Conservation (phyloP, 1,140 invertebrate genomes). For the Drosophila kurseongensis region DNA sequence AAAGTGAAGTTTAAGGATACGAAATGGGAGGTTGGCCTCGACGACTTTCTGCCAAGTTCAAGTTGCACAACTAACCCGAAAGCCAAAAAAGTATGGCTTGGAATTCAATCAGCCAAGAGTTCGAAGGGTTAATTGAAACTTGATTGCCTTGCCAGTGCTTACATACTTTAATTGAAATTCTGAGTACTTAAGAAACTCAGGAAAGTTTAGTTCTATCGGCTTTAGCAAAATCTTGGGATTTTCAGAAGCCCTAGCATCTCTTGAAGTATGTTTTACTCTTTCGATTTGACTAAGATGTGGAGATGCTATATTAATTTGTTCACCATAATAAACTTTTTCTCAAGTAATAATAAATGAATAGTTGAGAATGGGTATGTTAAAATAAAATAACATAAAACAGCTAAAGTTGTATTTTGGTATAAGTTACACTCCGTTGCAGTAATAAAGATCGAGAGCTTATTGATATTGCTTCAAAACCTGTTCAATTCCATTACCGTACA, state of each 20-base stretch:
- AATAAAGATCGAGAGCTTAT: constrained; percentile 11
- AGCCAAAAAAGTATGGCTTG: constrained; percentile 22
- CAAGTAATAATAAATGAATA: too few species aligned
- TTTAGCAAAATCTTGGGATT: too few species aligned
- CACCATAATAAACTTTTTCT: too few species aligned
- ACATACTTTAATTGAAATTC: constrained; percentile 43
- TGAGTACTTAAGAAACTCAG: constrained; percentile 8
- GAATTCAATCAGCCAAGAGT: constrained; percentile 53
- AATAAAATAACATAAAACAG: too few species aligned
- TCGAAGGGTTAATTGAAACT: constrained; percentile 50
- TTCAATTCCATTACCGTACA: constrained; percentile 37
- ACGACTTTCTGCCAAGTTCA: constrained; percentile 41
- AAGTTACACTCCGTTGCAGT: not conserved
- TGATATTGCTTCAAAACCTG: constrained; percentile 7
- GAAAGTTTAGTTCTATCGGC: constrained; percentile 8
- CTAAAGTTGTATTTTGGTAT: not conserved
- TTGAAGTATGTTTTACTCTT: too few species aligned
- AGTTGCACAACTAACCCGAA: constrained; percentile 14
- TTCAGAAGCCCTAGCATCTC: too few species aligned
- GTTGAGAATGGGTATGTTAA: too few species aligned
- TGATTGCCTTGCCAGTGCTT: constrained; percentile 19
- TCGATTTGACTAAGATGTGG: too few species aligned
- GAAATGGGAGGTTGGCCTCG: constrained; percentile 16
- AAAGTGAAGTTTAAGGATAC: constrained; percentile 49
- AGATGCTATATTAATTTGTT: too few species aligned